phyloP scores from a whole-genome alignment of 2,113 vertebrate genomes.

The Ammodytes dubius region DNA sequence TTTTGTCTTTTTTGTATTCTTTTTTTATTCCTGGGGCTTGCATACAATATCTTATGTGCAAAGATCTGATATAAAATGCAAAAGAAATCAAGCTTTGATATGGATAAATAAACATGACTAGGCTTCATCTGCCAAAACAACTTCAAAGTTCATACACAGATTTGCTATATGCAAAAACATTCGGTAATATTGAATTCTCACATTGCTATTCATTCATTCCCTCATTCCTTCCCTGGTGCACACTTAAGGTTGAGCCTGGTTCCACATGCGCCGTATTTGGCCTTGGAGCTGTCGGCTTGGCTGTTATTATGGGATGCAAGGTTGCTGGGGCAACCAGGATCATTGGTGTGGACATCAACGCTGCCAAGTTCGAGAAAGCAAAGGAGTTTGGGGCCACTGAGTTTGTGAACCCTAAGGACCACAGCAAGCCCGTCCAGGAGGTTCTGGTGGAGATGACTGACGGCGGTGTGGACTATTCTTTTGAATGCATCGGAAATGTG shows the following conservation, averaged over 20 bases:
- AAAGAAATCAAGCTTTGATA: neutral
- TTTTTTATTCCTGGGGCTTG: neutral
- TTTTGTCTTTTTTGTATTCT: too few relatives aligned
- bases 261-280: constrained; percentile 93
- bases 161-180: neutral
- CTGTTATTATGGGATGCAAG: constrained; percentile 92
- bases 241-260: constrained; percentile 90
- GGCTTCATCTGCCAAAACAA: neutral
- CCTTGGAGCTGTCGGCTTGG: constrained; percentile 91
- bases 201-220: neutral
- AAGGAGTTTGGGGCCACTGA: constrained; percentile 92
- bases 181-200: neutral
- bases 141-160: neutral
- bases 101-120: neutral
- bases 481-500: constrained; percentile 91
- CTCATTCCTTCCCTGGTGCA: neutral
- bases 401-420: constrained; percentile 90
- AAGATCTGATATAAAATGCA: neutral
- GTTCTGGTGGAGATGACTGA: constrained; percentile 89
- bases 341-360: constrained; percentile 91
- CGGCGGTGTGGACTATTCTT: constrained; percentile 92
- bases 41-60: neutral
- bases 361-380: constrained; percentile 88
- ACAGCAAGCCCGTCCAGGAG: constrained; percentile 89
- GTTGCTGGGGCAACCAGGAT: constrained; percentile 90